Conservation (phyloP, 2,797 vertebrate genomes). For the Lutjanus argentimaculatus region DNA sequence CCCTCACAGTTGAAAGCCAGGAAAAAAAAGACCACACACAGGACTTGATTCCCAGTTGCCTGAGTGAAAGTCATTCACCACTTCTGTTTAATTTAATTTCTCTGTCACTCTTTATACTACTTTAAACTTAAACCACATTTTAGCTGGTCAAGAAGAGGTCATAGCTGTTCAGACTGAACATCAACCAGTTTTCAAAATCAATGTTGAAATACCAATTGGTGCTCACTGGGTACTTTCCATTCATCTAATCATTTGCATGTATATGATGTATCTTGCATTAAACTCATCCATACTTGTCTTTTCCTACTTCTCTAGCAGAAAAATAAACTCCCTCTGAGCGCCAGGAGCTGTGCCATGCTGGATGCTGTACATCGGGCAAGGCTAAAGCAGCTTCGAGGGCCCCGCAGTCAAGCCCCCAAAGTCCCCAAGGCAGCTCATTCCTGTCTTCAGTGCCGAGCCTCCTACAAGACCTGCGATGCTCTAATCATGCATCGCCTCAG, state of each 20-base stretch:
- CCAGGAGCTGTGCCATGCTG: slow-evolving; percentile 68
- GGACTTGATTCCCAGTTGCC: too few relatives aligned
- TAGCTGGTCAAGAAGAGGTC: too few relatives aligned
- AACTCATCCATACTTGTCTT: not conserved
- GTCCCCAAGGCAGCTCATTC: slow-evolving; percentile 79
- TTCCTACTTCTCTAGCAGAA: slow-evolving; percentile 65
- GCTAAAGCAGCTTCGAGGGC: slow-evolving; percentile 82
- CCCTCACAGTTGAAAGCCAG: too few relatives aligned
- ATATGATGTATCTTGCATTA: not conserved
- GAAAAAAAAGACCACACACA: too few relatives aligned
- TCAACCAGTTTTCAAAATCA: too few relatives aligned
- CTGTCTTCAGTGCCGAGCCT: slow-evolving; percentile 82
- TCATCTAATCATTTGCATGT: not conserved
- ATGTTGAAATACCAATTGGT: too few relatives aligned
- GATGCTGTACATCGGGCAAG: slow-evolving; percentile 79
- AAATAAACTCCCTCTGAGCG: slow-evolving; percentile 64
- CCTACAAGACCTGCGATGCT: slow-evolving; percentile 86
- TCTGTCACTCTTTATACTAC: too few relatives aligned
- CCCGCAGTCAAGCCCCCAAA: slow-evolving; percentile 79
- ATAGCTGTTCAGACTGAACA: too few relatives aligned
- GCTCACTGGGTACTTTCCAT: too few relatives aligned
- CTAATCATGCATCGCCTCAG: slow-evolving; percentile 88
- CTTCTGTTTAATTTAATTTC: too few relatives aligned
- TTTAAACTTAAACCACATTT: too few relatives aligned
- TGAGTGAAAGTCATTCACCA: too few relatives aligned